Evolutionary conservation across 2,113 vertebrate genomes (phyloP).

Genomic region (Ivindomyrus marchei): DNA sequence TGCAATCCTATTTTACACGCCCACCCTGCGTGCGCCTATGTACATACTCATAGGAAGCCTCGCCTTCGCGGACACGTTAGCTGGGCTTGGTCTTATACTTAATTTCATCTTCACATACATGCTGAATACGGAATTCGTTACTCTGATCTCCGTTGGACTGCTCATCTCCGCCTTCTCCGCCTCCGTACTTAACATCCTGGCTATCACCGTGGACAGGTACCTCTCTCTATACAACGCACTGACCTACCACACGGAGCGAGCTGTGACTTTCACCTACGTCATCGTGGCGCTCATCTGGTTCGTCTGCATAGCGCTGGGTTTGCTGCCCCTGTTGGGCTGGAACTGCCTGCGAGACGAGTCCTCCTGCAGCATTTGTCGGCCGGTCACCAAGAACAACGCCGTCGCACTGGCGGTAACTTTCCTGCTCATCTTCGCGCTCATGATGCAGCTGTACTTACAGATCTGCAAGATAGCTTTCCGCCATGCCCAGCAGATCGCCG

Average conservation of each 20-base stretch:
- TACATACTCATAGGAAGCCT: conserved; percentile 82
- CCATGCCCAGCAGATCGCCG: conserved; percentile 88
- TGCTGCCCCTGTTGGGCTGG: conserved; percentile 80
- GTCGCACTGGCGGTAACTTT: conserved; percentile 75
- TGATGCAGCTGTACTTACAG: conserved; percentile 88
- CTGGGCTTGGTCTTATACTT: conserved; percentile 76
- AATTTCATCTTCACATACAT: conserved; percentile 78
- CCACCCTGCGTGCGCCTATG: conserved; percentile 72
- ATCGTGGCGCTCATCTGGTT: conserved; percentile 74
- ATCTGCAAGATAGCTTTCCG: conserved; percentile 85
- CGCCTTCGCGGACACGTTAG: conserved; percentile 76
- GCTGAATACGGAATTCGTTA: conserved; percentile 65
- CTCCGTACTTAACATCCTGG: conserved; percentile 77
- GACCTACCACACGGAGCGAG: conserved; percentile 84
- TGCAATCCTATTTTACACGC: conserved; percentile 79
- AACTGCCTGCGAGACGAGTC: conserved; percentile 74
- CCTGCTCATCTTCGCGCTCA: conserved; percentile 79
- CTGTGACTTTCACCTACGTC: conserved; percentile 72
- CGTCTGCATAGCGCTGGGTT: conserved; percentile 63
- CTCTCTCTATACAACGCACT: conserved; percentile 83
- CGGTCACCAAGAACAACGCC: conserved; percentile 80
- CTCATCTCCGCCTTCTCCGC: conserved; percentile 82
- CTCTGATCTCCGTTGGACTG: conserved; percentile 68
- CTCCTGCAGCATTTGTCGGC: conserved; percentile 75
- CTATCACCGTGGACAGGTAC: conserved; percentile 87